These are phyloP conservation scores for Laticauda colubrina DNA, from an alignment of 2,113 vertebrate genomes.

Conservation along the genomic window DNA sequence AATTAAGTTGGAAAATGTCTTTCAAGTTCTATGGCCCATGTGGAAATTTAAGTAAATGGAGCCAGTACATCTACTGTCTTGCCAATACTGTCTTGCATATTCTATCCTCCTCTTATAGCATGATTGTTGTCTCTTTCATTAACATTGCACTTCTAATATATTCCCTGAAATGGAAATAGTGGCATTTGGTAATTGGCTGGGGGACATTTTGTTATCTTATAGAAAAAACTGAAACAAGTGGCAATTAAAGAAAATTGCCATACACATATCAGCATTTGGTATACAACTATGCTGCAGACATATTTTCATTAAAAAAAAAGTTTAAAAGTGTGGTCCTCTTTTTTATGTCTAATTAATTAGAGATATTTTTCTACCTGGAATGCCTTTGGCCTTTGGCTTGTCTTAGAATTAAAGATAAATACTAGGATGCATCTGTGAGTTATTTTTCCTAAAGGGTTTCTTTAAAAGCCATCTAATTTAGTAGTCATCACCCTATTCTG, in stretches of 20 bases:
- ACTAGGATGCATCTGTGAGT: neutral
- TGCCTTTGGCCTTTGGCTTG: neutral
- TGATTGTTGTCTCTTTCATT: neutral
- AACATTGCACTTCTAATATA: neutral
- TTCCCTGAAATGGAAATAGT: neutral
- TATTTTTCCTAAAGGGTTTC: neutral
- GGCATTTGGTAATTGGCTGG: neutral
- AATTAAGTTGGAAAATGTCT: neutral
- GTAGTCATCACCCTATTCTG: neutral
- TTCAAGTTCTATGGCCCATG: neutral
- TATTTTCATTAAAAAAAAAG: neutral
- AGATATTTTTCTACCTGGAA: neutral
- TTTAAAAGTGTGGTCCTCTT: neutral
- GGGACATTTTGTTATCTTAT: neutral
- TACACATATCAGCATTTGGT: neutral
- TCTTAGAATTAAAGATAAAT: neutral
- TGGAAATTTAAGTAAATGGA: neutral
- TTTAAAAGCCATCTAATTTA: constrained; percentile 1
- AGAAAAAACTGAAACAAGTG: neutral
- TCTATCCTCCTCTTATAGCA: neutral
- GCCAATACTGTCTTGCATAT: neutral
- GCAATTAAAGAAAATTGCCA: neutral
- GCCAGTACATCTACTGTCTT: neutral
- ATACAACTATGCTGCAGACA: neutral
- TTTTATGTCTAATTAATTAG: neutral